phyloP scores from a whole-genome alignment of 2,113 vertebrate genomes.

The Epinephelus moara region DNA sequence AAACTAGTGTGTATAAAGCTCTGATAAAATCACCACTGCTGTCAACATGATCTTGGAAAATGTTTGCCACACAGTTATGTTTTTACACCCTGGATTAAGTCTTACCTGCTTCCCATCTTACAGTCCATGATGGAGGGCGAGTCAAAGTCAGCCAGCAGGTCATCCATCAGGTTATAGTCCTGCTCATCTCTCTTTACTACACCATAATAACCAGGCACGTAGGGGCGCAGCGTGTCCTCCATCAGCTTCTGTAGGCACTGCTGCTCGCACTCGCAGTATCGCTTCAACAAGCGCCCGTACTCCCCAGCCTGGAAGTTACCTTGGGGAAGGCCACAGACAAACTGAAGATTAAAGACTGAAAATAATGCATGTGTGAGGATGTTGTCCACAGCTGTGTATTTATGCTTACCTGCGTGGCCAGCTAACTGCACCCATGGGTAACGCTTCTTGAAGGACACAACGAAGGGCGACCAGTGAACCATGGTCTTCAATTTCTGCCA shows the following conservation, averaged over 20 bases:
- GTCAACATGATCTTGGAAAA: background rate
- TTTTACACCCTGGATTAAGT: background rate
- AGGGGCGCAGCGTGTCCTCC: conserved; percentile 84
- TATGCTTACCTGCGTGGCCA: conserved; percentile 88
- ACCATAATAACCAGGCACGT: conserved; percentile 90
- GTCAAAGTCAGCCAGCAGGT: conserved; percentile 90
- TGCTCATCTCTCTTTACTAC: conserved; percentile 86
- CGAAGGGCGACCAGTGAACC: conserved; percentile 89
- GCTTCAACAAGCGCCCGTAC: conserved; percentile 89
- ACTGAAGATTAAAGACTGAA: background rate
- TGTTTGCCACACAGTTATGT: background rate
- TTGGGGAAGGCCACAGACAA: conserved; percentile 49
- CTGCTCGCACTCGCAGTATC: conserved; percentile 90
- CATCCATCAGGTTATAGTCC: conserved; percentile 92
- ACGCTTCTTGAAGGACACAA: conserved; percentile 90
- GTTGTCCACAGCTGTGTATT: background rate
- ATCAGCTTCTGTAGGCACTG: conserved; percentile 89
- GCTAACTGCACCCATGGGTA: conserved; percentile 94
- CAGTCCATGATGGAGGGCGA: conserved; percentile 95
- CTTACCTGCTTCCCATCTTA: conserved; percentile 94
- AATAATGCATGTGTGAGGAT: background rate
- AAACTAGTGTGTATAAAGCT: background rate
- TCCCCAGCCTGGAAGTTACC: conserved; percentile 92
- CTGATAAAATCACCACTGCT: background rate
- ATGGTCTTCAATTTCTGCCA: conserved; percentile 92